Percentiles rank a stretch among this genome's conserved stretches.
phyloP scores from a whole-genome alignment of 2,888 invertebrate species.

The Parasteatoda lunata region DNA sequence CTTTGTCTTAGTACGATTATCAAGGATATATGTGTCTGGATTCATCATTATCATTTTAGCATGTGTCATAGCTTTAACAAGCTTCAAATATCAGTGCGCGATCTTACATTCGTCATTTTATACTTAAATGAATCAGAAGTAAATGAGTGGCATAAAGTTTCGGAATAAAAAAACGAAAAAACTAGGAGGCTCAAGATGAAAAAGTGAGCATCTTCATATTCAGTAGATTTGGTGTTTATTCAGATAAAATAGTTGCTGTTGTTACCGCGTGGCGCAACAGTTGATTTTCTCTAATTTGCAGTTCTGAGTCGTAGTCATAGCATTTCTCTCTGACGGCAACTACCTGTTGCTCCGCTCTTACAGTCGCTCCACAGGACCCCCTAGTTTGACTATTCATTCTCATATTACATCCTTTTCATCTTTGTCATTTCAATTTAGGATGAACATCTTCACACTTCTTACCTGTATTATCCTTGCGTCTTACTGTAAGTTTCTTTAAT shows the following conservation, averaged over 20 bases:
- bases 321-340: neutral
- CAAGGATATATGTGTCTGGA: no score
- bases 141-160: no score
- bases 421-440: neutral
- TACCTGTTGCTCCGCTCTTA: constrained; percentile 2
- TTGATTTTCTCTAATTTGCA: neutral
- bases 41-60: no score
- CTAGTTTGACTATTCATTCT: neutral
- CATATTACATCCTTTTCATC: neutral
- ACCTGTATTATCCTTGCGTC: neutral
- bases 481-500: constrained; percentile 8
- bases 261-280: constrained; percentile 15
- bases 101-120: no score
- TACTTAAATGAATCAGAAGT: no score
- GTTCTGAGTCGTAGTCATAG: neutral
- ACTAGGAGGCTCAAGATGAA: neutral
- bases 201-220: neutral
- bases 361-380: neutral
- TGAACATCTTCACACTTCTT: constrained; percentile 12
- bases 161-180: neutral
- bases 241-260: constrained; percentile 7
- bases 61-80: no score
- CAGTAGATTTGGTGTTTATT: neutral
- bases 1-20: no score
- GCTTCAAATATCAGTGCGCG: no score